A percentile compares a stretch with the other conserved stretches of the same genome.
These are phyloP conservation scores for Melanotaenia nigrans DNA, from an alignment of 2,797 vertebrate species.

Conservation along the genomic window DNA sequence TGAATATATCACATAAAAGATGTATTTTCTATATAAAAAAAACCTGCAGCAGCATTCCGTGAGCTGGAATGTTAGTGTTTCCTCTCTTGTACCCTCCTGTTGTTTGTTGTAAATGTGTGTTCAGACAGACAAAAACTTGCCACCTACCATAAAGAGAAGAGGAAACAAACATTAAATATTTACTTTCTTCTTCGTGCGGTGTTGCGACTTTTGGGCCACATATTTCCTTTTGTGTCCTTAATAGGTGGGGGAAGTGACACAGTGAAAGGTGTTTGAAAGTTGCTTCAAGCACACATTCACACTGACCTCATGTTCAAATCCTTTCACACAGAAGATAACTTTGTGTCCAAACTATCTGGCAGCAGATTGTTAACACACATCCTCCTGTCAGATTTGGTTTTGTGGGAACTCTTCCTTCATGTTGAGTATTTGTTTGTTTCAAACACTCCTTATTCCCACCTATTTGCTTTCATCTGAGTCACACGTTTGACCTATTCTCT, in stretches of 20 bases:
- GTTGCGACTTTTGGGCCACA: conserved; percentile 73
- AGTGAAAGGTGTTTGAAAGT: conserved; percentile 52
- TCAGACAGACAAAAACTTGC: conserved; percentile 72
- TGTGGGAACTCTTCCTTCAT: conserved; percentile 33
- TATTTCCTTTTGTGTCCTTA: conserved; percentile 76
- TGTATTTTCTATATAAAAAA: conserved; percentile 33
- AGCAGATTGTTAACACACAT: conserved; percentile 26
- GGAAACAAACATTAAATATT: conserved; percentile 84
- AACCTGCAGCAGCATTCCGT: conserved; percentile 47
- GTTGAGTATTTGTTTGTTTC: conserved; percentile 21
- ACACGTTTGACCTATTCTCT: background rate
- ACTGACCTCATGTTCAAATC: conserved; percentile 32
- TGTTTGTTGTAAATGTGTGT: conserved; percentile 82
- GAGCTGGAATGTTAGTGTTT: conserved; percentile 68
- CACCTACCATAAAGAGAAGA: conserved; percentile 77
- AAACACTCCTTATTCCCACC: conserved; percentile 12
- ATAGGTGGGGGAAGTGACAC: conserved; percentile 24
- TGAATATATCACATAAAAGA: background rate
- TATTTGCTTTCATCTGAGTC: background rate
- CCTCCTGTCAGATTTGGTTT: conserved; percentile 35
- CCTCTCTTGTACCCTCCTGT: conserved; percentile 50
- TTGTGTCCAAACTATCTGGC: conserved; percentile 14
- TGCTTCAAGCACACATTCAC: conserved; percentile 48
- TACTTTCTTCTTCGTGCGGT: conserved; percentile 71
- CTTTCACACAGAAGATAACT: conserved; percentile 18